Conservation (phyloP, 2,888 invertebrate genomes). For the Anagyrus pseudococci region DNA sequence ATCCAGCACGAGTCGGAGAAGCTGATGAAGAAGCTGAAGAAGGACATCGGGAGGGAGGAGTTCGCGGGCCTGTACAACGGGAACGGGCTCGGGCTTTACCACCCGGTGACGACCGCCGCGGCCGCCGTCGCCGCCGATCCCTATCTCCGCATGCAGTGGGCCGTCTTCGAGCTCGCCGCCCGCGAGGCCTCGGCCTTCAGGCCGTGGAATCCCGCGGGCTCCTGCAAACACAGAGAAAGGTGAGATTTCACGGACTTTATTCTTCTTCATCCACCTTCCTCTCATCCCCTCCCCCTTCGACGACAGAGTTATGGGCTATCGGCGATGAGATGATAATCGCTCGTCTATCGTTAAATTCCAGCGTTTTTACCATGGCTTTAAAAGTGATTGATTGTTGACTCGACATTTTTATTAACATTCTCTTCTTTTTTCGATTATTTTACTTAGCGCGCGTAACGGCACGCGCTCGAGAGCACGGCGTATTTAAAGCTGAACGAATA, state of each 20-base stretch:
- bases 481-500: no score
- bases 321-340: no score
- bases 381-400: no score
- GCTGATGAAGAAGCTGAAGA: slow-evolving; percentile 55
- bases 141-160: slow-evolving; percentile 60
- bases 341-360: no score
- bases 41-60: slow-evolving; percentile 57
- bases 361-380: no score
- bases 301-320: no score
- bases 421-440: background rate
- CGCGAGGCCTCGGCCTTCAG: slow-evolving; percentile 60
- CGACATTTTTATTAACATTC: no score
- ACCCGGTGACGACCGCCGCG: slow-evolving; percentile 52
- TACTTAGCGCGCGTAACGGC: no score
- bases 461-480: no score
- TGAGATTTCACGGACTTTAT: no score
- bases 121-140: slow-evolving; percentile 45
- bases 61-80: slow-evolving; percentile 51
- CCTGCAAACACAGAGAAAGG: slow-evolving; percentile 61
- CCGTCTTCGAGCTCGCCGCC: slow-evolving; percentile 58
- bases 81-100: slow-evolving; percentile 55
- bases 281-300: no score
- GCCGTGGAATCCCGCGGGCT: slow-evolving; percentile 58
- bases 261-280: no score
- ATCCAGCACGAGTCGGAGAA: slow-evolving; percentile 56